A percentile compares a stretch with the other conserved stretches of the same genome.
These are phyloP conservation scores for Muscicapa adusta DNA, from an alignment of 2,113 vertebrate species.

Conservation along the genomic window DNA sequence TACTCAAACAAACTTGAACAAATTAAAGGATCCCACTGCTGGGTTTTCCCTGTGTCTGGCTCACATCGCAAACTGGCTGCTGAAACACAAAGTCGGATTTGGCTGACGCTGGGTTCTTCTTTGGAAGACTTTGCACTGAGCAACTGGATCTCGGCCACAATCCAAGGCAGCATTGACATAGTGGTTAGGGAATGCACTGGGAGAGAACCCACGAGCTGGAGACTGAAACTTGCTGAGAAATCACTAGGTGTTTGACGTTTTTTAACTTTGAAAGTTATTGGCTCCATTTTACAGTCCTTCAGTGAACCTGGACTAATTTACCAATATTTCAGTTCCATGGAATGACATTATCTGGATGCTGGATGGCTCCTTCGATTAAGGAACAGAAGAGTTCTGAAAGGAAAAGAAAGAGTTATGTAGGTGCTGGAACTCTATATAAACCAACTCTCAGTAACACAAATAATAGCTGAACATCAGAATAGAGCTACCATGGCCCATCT, in stretches of 20 bases:
- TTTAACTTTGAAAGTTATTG: constrained; percentile 73
- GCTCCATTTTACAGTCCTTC: constrained; percentile 68
- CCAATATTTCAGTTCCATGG: neutral
- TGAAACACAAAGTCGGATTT: constrained; percentile 79
- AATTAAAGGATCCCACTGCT: constrained; percentile 85
- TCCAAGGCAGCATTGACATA: constrained; percentile 94
- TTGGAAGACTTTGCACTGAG: constrained; percentile 55
- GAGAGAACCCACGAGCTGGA: constrained; percentile 84
- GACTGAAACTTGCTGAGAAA: constrained; percentile 70
- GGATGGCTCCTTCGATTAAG: neutral
- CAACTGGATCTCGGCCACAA: constrained; percentile 86
- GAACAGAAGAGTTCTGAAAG: constrained; percentile 47
- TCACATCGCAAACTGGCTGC: constrained; percentile 78
- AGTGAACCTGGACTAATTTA: neutral
- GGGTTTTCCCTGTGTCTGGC: constrained; percentile 65
- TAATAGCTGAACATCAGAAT: neutral
- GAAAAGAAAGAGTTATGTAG: constrained; percentile 22
- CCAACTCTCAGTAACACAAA: neutral
- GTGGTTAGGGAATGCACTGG: constrained; percentile 86
- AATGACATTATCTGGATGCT: neutral
- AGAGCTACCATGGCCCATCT: neutral
- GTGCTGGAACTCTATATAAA: neutral
- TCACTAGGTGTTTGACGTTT: constrained; percentile 35
- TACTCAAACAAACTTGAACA: constrained; percentile 84
- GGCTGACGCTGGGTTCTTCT: neutral